Conservation (phyloP, 2,113 vertebrate genomes). For the Eurypyga helias region DNA sequence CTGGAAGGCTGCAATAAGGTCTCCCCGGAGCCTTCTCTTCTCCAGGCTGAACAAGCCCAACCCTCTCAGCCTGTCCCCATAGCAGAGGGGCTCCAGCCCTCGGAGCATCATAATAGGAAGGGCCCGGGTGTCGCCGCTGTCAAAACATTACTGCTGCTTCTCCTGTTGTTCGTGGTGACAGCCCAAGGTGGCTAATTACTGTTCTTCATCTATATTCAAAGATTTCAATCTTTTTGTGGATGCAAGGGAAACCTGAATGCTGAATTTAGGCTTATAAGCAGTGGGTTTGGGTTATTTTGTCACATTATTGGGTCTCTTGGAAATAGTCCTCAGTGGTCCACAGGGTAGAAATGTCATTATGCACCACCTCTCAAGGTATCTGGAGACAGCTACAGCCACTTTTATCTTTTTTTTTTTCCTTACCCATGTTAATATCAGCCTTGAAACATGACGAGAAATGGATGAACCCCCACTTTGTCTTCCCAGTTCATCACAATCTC, state of each 20-base stretch:
- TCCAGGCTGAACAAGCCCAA: too few relatives aligned
- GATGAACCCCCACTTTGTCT: not conserved
- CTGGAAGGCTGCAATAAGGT: too few relatives aligned
- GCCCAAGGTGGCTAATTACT: not conserved
- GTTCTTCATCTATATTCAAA: not conserved
- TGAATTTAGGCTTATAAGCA: not conserved
- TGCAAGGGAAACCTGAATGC: not conserved
- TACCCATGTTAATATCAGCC: not conserved
- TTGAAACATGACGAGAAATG: not conserved
- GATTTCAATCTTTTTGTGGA: not conserved
- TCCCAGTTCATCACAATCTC: not conserved
- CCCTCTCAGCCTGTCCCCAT: too few relatives aligned
- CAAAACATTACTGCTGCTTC: not conserved
- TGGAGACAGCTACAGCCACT: not conserved
- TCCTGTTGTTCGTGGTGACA: fast-evolving
- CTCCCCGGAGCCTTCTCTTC: too few relatives aligned
- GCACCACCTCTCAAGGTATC: not conserved
- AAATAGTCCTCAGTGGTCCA: not conserved
- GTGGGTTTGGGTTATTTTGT: not conserved
- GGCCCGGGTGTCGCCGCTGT: not conserved
- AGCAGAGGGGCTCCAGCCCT: too few relatives aligned
- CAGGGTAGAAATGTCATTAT: not conserved
- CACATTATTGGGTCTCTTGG: not conserved
- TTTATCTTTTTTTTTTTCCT: not conserved
- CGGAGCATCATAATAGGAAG: too few relatives aligned